Evolutionary conservation across 2,113 vertebrate genomes (phyloP), one percentile per base, ranked within the genome.

Genomic region (Gambusia affinis): DNA sequence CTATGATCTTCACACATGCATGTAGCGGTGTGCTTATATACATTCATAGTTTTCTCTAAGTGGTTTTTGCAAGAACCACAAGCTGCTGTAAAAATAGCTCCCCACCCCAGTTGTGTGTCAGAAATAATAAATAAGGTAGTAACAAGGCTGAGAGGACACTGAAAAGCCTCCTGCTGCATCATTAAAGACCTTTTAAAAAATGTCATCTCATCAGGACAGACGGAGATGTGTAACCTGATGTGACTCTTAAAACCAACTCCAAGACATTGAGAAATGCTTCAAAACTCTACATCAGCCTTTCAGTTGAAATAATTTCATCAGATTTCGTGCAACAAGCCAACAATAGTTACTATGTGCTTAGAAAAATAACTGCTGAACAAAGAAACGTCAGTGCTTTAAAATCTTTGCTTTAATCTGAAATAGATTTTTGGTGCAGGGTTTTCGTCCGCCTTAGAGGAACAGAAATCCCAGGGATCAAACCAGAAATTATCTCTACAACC

Each of bases 81-180:
- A 54, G 47, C 19, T 54, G 19, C 51, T 57, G 51, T 57, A 57
- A 57, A 70, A 88, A 84, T 30, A 5, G 61, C 68, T 54, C 28
- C 60, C 29, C 65, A 15, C 12, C 66, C 47, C 19, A 75, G 62
- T 67, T 17, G 78, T 70, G 67, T 67, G 67, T 75, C n/a, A 77
- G 72, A 72, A 78, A 81, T 70, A 74, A 80, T 82, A 75, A 73
- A 82, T 75, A 83, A 8, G 27, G 22, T 37, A 10, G 22, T 57
- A 57, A 57, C 51, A 57, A 69, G 22, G 69, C 74, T 82, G 42
- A 4, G 61, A 27, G 27, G 42, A 27, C 31, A 68, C 5, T 60
- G 63, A 68, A 60, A 75, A 76, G 70, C 71, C 60, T 80, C 74
- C 72, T 33, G 28, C 39, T 60, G 64, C 73, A 19, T 63, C 64